Evolutionary conservation across 2,113 vertebrate species (phyloP).

Genomic region (Spea bombifrons): DNA sequence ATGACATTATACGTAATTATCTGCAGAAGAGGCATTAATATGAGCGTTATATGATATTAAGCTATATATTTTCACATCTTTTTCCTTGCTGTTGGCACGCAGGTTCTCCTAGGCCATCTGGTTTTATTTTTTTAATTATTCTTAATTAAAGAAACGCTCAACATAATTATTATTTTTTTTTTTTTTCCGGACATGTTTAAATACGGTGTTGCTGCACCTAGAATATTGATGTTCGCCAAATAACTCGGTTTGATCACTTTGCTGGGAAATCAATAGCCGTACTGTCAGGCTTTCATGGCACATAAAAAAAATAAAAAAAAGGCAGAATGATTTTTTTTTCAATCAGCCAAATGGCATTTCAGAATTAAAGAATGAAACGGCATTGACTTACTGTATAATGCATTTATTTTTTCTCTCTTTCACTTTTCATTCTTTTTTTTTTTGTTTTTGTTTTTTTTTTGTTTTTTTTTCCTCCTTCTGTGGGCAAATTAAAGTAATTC

Average conservation of each 20-base stretch:
- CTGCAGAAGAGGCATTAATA: too few relatives aligned
- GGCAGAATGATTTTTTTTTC: slow-evolving; percentile 24
- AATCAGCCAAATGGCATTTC: slow-evolving; percentile 19
- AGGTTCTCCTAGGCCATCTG: too few relatives aligned
- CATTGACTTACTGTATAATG: neutral
- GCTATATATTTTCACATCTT: too few relatives aligned
- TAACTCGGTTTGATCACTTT: slow-evolving; percentile 10
- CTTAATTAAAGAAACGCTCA: neutral
- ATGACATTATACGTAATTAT: too few relatives aligned
- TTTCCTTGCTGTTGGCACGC: too few relatives aligned
- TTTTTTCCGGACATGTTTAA: slow-evolving; percentile 2
- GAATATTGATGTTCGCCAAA: slow-evolving; percentile 2
- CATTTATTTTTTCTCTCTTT: neutral
- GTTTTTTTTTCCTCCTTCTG: too few relatives aligned
- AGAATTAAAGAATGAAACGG: slow-evolving; percentile 27
- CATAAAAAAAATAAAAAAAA: slow-evolving; percentile 12
- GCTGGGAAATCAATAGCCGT: slow-evolving; percentile 42
- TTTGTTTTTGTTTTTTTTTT: too few relatives aligned
- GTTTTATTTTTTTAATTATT: too few relatives aligned
- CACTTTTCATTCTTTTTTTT: neutral
- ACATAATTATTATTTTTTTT: slow-evolving; percentile 1
- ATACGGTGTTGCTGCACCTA: neutral
- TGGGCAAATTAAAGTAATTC: slow-evolving; percentile 12
- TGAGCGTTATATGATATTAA: too few relatives aligned
- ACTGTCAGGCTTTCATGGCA: slow-evolving; percentile 31